A percentile compares a stretch with the other conserved stretches of the same genome.
phyloP scores from a whole-genome alignment of 2,113 vertebrate genomes.

The Otus sunia region DNA sequence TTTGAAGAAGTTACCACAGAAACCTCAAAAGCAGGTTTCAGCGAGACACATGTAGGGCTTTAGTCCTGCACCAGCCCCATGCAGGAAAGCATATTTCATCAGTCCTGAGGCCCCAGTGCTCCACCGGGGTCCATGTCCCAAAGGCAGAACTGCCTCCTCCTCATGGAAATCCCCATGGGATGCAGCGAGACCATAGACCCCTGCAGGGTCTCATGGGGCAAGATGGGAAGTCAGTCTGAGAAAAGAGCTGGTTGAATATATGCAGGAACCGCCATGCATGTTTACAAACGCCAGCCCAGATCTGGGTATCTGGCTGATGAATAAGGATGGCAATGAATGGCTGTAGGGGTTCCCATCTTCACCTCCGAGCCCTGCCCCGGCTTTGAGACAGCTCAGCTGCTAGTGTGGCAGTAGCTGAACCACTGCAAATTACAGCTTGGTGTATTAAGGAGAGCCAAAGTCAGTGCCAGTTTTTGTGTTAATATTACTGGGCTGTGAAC shows the following conservation, averaged over 20 bases:
- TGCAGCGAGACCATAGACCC: neutral
- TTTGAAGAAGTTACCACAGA: slow-evolving; percentile 69
- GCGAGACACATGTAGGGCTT: neutral
- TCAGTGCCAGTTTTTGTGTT: neutral
- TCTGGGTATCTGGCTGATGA: slow-evolving; percentile 21
- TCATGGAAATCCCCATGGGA: neutral
- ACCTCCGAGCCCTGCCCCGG: neutral
- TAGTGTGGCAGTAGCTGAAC: slow-evolving; percentile 24
- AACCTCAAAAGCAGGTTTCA: slow-evolving; percentile 69
- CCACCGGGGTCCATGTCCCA: neutral
- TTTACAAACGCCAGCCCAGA: neutral
- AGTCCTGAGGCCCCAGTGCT: neutral
- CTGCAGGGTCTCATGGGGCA: neutral
- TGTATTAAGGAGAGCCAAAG: neutral
- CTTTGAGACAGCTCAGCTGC: neutral
- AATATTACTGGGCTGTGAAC: slow-evolving; percentile 12
- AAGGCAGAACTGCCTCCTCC: neutral
- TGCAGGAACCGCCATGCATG: fast-evolving
- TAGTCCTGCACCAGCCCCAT: neutral
- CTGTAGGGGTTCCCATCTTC: slow-evolving; percentile 36
- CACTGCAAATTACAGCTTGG: slow-evolving; percentile 31
- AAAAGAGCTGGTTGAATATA: neutral
- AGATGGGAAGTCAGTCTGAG: neutral
- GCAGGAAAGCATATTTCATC: neutral
- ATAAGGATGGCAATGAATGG: neutral